A percentile compares a stretch with the other conserved stretches of the same genome.
Evolutionary conservation across 2,797 vertebrate genomes (phyloP).

Genomic region (Parambassis ranga): DNA sequence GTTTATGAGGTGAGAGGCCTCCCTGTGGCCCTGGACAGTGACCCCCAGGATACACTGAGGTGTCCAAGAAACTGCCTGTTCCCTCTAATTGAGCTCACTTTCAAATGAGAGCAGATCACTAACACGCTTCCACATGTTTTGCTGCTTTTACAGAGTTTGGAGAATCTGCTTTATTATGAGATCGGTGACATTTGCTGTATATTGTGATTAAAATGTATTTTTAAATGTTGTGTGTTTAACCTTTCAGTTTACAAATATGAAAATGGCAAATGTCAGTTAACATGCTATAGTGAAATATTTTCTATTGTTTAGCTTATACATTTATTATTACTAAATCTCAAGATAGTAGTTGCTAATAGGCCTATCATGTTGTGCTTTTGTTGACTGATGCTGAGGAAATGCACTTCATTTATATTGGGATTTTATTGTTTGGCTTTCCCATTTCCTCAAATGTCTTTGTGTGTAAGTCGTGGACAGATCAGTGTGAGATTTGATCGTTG

Average conservation of each 20-base stretch:
- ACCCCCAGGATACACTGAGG: slow-evolving; percentile 67
- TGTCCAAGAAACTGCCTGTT: slow-evolving; percentile 77
- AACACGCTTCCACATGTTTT: slow-evolving; percentile 41
- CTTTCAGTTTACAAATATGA: not conserved
- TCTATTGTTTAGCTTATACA: not conserved
- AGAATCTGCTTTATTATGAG: slow-evolving; percentile 1
- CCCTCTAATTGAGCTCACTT: slow-evolving; percentile 75
- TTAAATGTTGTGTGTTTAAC: slow-evolving; percentile 9
- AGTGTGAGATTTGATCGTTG: slow-evolving; percentile 43
- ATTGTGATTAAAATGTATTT: slow-evolving; percentile 5
- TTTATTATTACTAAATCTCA: no score
- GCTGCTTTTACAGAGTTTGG: not conserved
- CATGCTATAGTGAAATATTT: not conserved
- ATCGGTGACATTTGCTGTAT: slow-evolving; percentile 3
- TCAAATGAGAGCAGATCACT: slow-evolving; percentile 66
- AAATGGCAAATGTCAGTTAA: slow-evolving; percentile 20
- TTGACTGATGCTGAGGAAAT: not conserved
- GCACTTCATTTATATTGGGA: not conserved
- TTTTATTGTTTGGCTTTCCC: not conserved
- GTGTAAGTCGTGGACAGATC: slow-evolving; percentile 35
- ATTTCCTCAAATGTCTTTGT: slow-evolving; percentile 26
- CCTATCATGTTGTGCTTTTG: slow-evolving; percentile 4
- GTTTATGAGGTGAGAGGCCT: slow-evolving; percentile 80
- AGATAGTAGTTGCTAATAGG: no score
- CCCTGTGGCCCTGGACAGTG: slow-evolving; percentile 69